Conservation (phyloP, 2,797 vertebrate genomes). For the Crypturellus tataupa region DNA sequence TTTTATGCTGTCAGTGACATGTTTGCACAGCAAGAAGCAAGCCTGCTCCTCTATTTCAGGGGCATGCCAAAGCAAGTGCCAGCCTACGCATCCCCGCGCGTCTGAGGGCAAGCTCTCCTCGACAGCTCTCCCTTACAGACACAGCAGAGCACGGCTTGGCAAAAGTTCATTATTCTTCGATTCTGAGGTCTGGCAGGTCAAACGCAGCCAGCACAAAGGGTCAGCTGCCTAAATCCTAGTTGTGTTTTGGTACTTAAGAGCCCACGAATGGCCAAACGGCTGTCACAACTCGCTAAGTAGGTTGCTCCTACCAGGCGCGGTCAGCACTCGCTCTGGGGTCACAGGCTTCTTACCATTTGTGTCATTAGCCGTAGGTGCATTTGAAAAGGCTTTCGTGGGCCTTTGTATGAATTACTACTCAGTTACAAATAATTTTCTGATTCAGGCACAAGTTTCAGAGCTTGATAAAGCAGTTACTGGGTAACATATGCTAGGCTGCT, state of each 20-base stretch:
- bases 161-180: neutral
- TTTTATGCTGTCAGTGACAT: constrained; percentile 69
- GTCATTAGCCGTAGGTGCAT: neutral
- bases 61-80: constrained; percentile 64
- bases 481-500: neutral
- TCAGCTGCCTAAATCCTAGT: neutral
- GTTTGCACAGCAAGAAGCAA: constrained; percentile 70
- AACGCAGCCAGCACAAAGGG: neutral
- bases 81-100: constrained; percentile 24
- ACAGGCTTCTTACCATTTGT: neutral
- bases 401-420: neutral
- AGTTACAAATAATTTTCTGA: neutral
- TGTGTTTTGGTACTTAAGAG: neutral
- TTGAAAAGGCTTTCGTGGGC: neutral
- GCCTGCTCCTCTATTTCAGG: constrained; percentile 50
- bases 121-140: neutral
- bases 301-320: neutral
- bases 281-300: neutral
- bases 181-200: neutral
- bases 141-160: neutral
- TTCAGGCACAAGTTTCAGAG: neutral
- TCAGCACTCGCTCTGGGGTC: neutral
- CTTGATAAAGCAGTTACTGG: neutral
- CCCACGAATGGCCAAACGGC: neutral
- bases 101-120: neutral